Conservation (phyloP, 30 jellyfish, hydroid and myxozoan species). For the Aurelia sp. region DNA sequence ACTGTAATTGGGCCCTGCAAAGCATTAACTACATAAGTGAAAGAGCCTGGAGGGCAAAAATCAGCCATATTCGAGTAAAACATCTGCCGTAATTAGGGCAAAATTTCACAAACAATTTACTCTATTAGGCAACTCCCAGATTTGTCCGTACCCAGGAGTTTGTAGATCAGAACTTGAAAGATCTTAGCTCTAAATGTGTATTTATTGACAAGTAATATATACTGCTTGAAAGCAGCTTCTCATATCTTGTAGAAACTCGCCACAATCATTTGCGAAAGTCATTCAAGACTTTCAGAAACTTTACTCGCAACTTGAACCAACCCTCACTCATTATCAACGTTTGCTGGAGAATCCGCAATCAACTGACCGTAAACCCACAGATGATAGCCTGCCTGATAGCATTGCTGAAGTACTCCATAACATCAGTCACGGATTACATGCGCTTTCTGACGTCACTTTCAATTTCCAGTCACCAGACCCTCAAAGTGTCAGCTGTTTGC, state of each 20-base stretch:
- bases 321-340: slow-evolving; percentile 67
- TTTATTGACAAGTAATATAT: too few species aligned
- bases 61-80: too few species aligned
- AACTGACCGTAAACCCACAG: slow-evolving; percentile 31
- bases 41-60: too few species aligned
- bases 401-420: slow-evolving; percentile 92
- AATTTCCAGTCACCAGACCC: slow-evolving; percentile 95
- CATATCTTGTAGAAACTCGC: slow-evolving; percentile 42
- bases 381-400: slow-evolving; percentile 84
- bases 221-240: background rate
- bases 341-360: slow-evolving; percentile 73
- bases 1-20: too few species aligned
- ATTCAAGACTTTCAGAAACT: slow-evolving; percentile 60
- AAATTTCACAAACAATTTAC: too few species aligned
- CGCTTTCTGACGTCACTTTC: slow-evolving; percentile 93
- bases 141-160: too few species aligned
- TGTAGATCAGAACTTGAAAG: too few species aligned
- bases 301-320: slow-evolving; percentile 67
- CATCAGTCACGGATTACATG: slow-evolving; percentile 92
- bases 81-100: too few species aligned
- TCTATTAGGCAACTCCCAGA: too few species aligned
- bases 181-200: too few species aligned
- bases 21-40: too few species aligned
- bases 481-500: slow-evolving; percentile 75
- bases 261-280: slow-evolving; percentile 76